These are phyloP conservation scores for Drosophila ercepeae DNA, from an alignment of 1,140 invertebrate genomes.

Conservation along the genomic window DNA sequence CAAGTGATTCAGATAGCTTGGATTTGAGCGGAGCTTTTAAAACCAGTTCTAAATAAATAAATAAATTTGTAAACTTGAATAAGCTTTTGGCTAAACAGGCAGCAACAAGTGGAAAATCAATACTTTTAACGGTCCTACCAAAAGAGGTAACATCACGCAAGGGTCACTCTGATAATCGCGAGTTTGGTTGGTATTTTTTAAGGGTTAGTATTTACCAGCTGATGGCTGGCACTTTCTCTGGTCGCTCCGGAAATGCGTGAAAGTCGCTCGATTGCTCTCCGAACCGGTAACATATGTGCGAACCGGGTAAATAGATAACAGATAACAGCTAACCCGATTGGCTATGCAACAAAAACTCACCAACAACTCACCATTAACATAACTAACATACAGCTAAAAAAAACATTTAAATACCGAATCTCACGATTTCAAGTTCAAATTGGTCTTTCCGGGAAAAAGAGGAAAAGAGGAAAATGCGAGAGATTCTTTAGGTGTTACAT, in stretches of 20 bases:
- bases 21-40: slow-evolving; percentile 19
- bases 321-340: too few relatives aligned
- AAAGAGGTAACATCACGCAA: too few relatives aligned
- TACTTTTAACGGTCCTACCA: neutral
- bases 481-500: slow-evolving; percentile 18
- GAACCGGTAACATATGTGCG: neutral
- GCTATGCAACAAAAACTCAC: neutral
- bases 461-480: slow-evolving; percentile 29
- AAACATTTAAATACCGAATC: neutral
- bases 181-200: slow-evolving; percentile 16
- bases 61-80: slow-evolving; percentile 25
- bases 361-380: neutral
- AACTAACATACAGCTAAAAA: neutral
- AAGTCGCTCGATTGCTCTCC: neutral
- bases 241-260: neutral
- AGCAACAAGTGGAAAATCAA: slow-evolving; percentile 46
- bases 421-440: neutral
- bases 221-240: slow-evolving; percentile 2
- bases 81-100: slow-evolving; percentile 17
- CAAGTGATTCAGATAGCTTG: slow-evolving; percentile 56
- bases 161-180: slow-evolving; percentile 12
- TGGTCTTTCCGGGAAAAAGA: neutral
- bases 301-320: too few relatives aligned
- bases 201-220: neutral
- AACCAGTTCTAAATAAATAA: slow-evolving; percentile 47